Conservation (phyloP, 2,113 vertebrate genomes). For the Dermatemys mawii region DNA sequence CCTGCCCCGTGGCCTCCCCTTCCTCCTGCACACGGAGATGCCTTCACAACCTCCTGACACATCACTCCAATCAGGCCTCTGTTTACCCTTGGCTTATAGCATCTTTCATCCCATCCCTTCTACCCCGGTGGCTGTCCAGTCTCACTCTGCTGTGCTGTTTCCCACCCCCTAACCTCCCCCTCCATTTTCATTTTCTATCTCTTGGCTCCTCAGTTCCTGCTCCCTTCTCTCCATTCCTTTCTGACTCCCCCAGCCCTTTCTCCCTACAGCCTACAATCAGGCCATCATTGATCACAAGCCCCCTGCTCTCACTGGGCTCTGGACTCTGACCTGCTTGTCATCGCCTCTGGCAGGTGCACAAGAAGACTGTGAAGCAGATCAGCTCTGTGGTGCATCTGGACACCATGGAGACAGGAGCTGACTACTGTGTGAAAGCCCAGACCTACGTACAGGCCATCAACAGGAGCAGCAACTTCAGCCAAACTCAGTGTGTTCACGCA, state of each 20-base stretch:
- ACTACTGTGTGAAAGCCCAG: slow-evolving; percentile 77
- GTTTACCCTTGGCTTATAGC: background rate
- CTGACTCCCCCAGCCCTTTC: background rate
- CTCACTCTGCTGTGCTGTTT: background rate
- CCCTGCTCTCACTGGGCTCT: background rate
- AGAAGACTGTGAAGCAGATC: slow-evolving; percentile 39
- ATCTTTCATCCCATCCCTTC: background rate
- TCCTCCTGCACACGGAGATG: background rate
- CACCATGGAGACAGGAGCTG: slow-evolving; percentile 61
- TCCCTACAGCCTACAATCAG: background rate
- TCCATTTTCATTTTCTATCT: background rate
- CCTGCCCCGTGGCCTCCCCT: background rate
- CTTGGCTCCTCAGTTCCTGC: background rate
- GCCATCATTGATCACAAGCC: fast-evolving
- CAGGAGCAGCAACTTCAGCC: slow-evolving; percentile 75
- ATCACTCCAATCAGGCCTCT: background rate
- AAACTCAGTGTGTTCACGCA: slow-evolving; percentile 58
- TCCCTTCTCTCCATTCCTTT: background rate
- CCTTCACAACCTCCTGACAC: background rate
- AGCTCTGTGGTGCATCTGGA: slow-evolving; percentile 49
- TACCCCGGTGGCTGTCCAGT: background rate
- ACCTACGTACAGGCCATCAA: slow-evolving; percentile 51
- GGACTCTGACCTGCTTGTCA: background rate
- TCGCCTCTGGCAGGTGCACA: slow-evolving; percentile 51
- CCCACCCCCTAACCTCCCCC: background rate